A percentile compares a stretch with the other conserved stretches of the same genome.
Conservation (phyloP, 2,113 vertebrate genomes). For the Lampris incognitus region DNA sequence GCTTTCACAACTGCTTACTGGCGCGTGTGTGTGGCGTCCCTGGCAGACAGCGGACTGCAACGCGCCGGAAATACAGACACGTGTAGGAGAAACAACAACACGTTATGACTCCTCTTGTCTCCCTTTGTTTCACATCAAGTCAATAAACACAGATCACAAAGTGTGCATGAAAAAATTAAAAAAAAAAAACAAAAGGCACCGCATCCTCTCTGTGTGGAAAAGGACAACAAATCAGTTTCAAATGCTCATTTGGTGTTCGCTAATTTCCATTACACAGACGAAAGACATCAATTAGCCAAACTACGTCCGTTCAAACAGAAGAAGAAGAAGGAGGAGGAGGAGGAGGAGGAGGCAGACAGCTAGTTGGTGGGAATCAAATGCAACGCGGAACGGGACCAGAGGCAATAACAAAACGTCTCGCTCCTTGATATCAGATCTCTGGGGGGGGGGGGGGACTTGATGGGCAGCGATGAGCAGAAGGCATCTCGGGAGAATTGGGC, state of each 20-base stretch:
- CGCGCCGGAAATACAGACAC: background rate
- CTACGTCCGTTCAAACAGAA: slow-evolving; percentile 23
- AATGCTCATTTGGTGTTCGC: slow-evolving; percentile 55
- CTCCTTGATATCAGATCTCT: slow-evolving; percentile 80
- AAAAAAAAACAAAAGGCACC: slow-evolving; percentile 24
- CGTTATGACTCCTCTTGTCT: slow-evolving; percentile 56
- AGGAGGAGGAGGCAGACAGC: slow-evolving; percentile 31
- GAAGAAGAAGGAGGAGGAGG: background rate
- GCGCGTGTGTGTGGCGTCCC: too few species aligned
- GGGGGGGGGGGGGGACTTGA: slow-evolving; percentile 77
- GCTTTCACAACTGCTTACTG: background rate
- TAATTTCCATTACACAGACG: slow-evolving; percentile 73
- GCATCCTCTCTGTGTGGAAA: background rate
- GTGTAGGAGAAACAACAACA: background rate
- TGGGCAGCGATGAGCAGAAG: slow-evolving; percentile 80
- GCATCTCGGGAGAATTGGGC: slow-evolving; percentile 80
- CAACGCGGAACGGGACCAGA: slow-evolving; percentile 41
- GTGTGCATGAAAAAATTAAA: slow-evolving; percentile 64
- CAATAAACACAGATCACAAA: slow-evolving; percentile 76
- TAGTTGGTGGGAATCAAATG: slow-evolving; percentile 76
- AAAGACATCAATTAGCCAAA: slow-evolving; percentile 74
- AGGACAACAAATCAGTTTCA: slow-evolving; percentile 68
- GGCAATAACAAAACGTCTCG: slow-evolving; percentile 63
- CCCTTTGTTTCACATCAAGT: slow-evolving; percentile 67
- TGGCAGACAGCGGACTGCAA: slow-evolving; percentile 42